Evolutionary conservation across 2,888 invertebrate genomes (phyloP).

Genomic region (Drosophila cracens): DNA sequence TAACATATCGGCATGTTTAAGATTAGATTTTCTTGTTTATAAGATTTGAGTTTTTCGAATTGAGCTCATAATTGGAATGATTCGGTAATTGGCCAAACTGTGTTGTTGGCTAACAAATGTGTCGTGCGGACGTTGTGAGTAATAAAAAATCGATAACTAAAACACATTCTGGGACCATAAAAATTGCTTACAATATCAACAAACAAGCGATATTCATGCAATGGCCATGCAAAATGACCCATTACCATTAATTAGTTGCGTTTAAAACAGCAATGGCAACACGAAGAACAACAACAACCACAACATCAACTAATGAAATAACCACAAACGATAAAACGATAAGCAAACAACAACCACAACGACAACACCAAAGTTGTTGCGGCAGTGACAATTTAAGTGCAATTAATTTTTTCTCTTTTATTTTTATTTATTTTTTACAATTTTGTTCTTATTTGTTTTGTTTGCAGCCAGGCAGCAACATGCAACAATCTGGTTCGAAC

Average conservation of each 20-base stretch:
- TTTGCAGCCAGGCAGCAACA: constrained; percentile 44
- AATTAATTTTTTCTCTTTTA: constrained; percentile 60
- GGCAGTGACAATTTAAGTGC: constrained; percentile 78
- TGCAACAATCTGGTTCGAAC: constrained; percentile 59
- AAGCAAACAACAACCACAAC: constrained; percentile 52
- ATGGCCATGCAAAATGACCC: constrained; percentile 80
- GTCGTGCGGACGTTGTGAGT: constrained; percentile 44
- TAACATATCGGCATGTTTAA: background rate
- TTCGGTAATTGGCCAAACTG: constrained; percentile 4
- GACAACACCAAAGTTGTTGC: constrained; percentile 59
- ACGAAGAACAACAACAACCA: constrained; percentile 26
- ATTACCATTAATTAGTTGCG: constrained; percentile 78
- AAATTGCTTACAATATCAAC: constrained; percentile 78
- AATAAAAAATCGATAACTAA: constrained; percentile 63
- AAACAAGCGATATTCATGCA: constrained; percentile 70
- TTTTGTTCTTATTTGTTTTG: constrained; percentile 8
- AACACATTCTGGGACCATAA: constrained; percentile 32
- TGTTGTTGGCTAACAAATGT: constrained; percentile 35
- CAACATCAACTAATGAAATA: constrained; percentile 68
- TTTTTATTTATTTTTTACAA: constrained; percentile 14
- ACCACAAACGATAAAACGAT: constrained; percentile 68
- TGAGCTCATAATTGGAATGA: background rate
- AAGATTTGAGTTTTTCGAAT: background rate
- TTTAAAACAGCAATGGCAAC: constrained; percentile 59
- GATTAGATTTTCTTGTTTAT: background rate